Conservation (phyloP, 1,140 invertebrate genomes). For the Harlomillsia oculata region DNA sequence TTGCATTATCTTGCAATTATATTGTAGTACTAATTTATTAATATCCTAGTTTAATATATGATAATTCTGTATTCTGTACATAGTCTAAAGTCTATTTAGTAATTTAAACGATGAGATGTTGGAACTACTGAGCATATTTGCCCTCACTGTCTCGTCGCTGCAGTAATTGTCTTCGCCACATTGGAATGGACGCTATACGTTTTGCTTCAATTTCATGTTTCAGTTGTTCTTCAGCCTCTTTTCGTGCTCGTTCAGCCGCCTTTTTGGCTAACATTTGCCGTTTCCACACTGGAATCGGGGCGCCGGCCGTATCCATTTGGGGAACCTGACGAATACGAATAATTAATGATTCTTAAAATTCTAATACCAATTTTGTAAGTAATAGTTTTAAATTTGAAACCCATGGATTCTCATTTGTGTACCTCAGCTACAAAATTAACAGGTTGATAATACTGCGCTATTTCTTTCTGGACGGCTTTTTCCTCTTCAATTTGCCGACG, state of each 20-base stretch:
- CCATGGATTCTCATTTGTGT: background rate
- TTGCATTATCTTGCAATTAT: too few relatives aligned
- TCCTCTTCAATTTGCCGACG: constrained; percentile 31
- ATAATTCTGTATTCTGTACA: too few relatives aligned
- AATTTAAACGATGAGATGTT: too few relatives aligned
- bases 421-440: constrained; percentile 35
- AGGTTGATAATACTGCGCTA: constrained; percentile 27
- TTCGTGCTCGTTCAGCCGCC: constrained; percentile 79
- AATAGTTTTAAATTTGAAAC: background rate
- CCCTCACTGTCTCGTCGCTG: constrained; percentile 65
- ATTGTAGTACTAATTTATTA: too few relatives aligned
- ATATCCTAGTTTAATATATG: too few relatives aligned
- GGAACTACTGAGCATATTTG: constrained; percentile 31
- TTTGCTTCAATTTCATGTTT: constrained; percentile 73
- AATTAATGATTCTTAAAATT: background rate
- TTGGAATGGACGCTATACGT: constrained; percentile 72
- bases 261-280: constrained; percentile 87
- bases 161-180: constrained; percentile 82
- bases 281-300: constrained; percentile 84
- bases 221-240: constrained; percentile 75
- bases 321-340: constrained; percentile 60
- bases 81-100: too few relatives aligned
- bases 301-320: constrained; percentile 75
- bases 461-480: constrained; percentile 30
- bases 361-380: background rate